A percentile compares a stretch with the other conserved stretches of the same genome.
These are phyloP conservation scores for Branchipolynoe longqiensis DNA, from an alignment of 2,888 invertebrate genomes.

Conservation along the genomic window DNA sequence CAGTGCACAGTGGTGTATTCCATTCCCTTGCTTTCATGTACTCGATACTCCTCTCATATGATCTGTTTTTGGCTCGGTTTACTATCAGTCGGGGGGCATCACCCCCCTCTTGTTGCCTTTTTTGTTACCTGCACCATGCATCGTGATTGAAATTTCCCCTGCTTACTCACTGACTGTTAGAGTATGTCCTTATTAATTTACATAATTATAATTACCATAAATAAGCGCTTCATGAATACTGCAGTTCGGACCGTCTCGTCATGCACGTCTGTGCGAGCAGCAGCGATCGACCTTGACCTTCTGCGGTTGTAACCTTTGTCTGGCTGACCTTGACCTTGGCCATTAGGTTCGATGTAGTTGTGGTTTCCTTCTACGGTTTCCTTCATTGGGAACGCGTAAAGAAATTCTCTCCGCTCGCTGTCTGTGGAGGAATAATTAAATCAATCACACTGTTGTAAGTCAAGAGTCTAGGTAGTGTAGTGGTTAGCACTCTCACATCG, in stretches of 20 bases:
- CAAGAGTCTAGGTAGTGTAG: too few relatives aligned
- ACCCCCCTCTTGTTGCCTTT: too few relatives aligned
- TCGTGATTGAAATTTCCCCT: not conserved
- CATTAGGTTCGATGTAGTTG: conserved; percentile 1
- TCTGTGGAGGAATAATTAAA: too few relatives aligned
- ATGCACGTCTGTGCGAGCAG: conserved; percentile 47
- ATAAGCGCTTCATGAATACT: conserved; percentile 77
- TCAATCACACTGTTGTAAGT: too few relatives aligned
- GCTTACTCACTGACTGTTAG: not conserved
- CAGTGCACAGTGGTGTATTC: not conserved
- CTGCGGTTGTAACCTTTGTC: not conserved
- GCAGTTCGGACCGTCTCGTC: conserved; percentile 78
- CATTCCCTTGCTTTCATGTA: too few relatives aligned
- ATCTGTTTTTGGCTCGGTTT: too few relatives aligned
- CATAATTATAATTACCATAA: conserved; percentile 71
- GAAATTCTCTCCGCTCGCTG: conserved; percentile 61
- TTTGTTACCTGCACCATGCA: too few relatives aligned
- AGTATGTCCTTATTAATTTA: not conserved
- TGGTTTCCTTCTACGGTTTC: not conserved
- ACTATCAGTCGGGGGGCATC: too few relatives aligned
- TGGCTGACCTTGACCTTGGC: conserved; percentile 5
- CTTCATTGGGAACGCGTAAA: conserved; percentile 58
- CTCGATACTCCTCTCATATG: too few relatives aligned
- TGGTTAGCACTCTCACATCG: too few relatives aligned
- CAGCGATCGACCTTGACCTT: not conserved